A percentile compares a stretch with the other conserved stretches of the same genome.
phyloP scores from a whole-genome alignment of 2,113 vertebrate species.

The Antigone vipio region DNA sequence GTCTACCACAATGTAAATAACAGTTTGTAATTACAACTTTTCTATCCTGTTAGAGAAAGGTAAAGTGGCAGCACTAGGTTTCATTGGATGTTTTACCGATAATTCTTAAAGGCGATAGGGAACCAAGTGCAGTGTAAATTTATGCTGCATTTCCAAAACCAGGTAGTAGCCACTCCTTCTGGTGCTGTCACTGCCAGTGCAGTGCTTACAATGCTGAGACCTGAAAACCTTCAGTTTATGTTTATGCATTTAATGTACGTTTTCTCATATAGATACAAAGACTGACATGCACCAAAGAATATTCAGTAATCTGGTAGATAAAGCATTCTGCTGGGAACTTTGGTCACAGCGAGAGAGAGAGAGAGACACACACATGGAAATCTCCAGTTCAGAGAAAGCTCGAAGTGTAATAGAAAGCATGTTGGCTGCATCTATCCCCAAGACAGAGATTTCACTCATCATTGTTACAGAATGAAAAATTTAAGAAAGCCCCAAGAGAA shows the following conservation, averaged over 20 bases:
- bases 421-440: constrained; percentile 44
- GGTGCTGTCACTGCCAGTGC: background rate
- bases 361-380: background rate
- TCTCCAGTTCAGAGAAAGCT: constrained; percentile 10
- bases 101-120: background rate
- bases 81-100: background rate
- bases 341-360: background rate
- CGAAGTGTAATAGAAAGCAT: constrained; percentile 1
- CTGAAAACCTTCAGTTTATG: background rate
- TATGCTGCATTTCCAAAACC: background rate
- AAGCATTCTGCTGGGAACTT: background rate
- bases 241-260: background rate
- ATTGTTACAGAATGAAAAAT: constrained; percentile 73
- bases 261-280: background rate
- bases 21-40: background rate
- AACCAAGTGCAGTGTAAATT: background rate
- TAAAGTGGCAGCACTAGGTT: background rate
- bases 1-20: background rate
- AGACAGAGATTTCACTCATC: constrained; percentile 69
- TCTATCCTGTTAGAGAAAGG: background rate
- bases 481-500: constrained; percentile 71
- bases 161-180: background rate
- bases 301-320: background rate
- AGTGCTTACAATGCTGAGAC: background rate
- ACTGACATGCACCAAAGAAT: background rate